Base-by-base conservation (phyloP, 2,113 vertebrate genomes). In the Platichthys stellatus region DNA sequence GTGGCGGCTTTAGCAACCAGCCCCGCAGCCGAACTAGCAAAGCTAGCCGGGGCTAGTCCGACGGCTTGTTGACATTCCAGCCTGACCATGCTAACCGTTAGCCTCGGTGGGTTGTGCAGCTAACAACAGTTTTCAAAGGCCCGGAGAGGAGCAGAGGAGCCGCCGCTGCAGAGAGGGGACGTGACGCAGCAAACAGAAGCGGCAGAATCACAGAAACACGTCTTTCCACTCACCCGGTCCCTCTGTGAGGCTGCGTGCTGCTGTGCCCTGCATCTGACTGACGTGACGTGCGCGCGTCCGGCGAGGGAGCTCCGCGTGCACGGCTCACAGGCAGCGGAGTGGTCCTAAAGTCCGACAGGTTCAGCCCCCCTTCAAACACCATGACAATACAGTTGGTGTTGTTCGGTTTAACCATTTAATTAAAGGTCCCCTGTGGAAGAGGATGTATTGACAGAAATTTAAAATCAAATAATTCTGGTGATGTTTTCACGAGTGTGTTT, bases 201-300 rank as follows among this genome's bases (percentile, higher is more conserved):
- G 40, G 0, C 13, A 35, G 0, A 65, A 13, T 67, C 0, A 14
- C 3, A 54, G 8, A 54, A n/a, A 9, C 20, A 8, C 56, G n/a
- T 26, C 5, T 53, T 28, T 67, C 11, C 5, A 75, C 89, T 90
- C 69, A 92, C 88, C 86, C 88, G 45, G 78, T n/a, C 62, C 73
- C 61, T 43, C 4, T 1, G 47, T 47, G 51, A 17, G 69, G 31
- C 21, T 23, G 59, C 58, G 74, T 12, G 20, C 65, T 59, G 82
- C 62, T 67, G 31, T 31, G 51, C 73, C 45, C 69, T 57, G 82
- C 84, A 85, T 89, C 92, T 83, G 87, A 87, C 86, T 79, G 86
- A 80, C 84, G 81, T 90, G 90, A 88, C 91, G 88, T 86, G 80
- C 69, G 72, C 86, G 83, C 76, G 13, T 59, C 74, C 77, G 3